Conservation (phyloP, 2,113 vertebrate species). For the Cyanoramphus novaezelandiae region DNA sequence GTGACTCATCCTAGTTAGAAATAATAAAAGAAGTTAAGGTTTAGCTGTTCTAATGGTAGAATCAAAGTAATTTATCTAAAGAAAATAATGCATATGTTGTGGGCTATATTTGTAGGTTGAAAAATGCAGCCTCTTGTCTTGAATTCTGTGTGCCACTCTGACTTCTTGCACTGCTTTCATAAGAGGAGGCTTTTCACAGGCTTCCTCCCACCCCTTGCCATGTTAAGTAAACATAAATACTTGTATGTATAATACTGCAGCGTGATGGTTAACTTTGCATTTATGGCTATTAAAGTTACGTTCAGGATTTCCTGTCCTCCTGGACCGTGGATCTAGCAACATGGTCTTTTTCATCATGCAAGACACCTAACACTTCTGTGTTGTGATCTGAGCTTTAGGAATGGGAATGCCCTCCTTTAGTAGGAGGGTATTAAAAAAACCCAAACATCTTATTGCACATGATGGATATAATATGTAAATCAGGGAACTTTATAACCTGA, state of each 20-base stretch:
- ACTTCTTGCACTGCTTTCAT: neutral
- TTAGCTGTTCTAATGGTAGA: neutral
- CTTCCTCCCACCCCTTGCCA: neutral
- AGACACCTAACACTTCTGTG: neutral
- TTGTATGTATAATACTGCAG: neutral
- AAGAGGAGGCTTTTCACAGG: neutral
- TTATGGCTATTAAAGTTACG: neutral
- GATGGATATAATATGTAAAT: neutral
- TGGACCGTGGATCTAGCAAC: fast-evolving
- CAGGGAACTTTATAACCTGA: neutral
- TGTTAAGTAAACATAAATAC: neutral
- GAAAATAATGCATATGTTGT: neutral
- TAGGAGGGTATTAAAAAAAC: neutral
- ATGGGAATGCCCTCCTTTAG: neutral
- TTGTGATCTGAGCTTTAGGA: neutral
- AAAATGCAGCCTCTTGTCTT: neutral
- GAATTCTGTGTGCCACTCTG: neutral
- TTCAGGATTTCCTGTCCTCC: neutral
- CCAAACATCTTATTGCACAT: neutral
- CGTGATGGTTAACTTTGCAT: neutral
- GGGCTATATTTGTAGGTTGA: neutral
- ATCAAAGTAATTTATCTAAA: neutral
- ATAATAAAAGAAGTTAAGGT: neutral
- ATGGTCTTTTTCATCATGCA: neutral
- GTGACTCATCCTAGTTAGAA: neutral